Percentiles rank a stretch among this genome's conserved stretches.
These are phyloP conservation scores for Andrena camellia DNA, from an alignment of 2,888 invertebrate genomes.

Conservation along the genomic window DNA sequence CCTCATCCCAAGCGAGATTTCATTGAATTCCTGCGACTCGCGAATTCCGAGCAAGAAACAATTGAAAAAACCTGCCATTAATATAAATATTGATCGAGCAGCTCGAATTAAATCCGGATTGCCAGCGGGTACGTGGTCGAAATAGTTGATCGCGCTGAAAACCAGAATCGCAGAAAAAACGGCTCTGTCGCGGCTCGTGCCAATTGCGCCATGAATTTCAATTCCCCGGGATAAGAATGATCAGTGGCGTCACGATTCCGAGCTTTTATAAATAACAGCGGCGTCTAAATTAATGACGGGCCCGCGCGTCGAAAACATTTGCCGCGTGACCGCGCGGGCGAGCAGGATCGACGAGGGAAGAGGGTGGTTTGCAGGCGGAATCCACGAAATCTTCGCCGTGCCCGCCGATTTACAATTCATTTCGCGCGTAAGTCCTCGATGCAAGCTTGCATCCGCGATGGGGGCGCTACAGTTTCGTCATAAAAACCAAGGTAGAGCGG, in stretches of 20 bases:
- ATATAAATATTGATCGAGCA: slow-evolving; percentile 14
- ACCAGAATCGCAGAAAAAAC: not conserved
- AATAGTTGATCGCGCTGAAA: slow-evolving; percentile 31
- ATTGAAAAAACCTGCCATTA: not conserved
- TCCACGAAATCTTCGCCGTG: no score
- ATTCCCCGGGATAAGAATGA: slow-evolving; percentile 18
- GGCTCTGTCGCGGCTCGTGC: slow-evolving; percentile 2
- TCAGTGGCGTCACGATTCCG: not conserved
- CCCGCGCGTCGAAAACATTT: not conserved
- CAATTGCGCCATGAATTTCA: slow-evolving; percentile 35
- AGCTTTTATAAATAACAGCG: slow-evolving; percentile 9
- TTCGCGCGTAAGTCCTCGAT: not conserved
- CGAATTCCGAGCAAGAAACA: not conserved
- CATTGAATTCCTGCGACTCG: not conserved
- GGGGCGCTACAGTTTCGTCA: slow-evolving; percentile 5
- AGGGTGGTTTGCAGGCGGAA: not conserved
- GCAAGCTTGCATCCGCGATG: not conserved
- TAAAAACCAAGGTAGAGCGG: slow-evolving; percentile 40
- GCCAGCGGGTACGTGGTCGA: slow-evolving; percentile 27
- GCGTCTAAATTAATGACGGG: slow-evolving; percentile 1
- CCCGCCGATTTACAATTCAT: slow-evolving; percentile 14
- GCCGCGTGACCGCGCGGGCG: not conserved
- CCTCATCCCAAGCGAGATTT: not conserved
- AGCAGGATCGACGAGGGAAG: not conserved
- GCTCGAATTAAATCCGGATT: slow-evolving; percentile 21